Conservation (phyloP, 2,113 vertebrate genomes). For the Casuarius casuarius region DNA sequence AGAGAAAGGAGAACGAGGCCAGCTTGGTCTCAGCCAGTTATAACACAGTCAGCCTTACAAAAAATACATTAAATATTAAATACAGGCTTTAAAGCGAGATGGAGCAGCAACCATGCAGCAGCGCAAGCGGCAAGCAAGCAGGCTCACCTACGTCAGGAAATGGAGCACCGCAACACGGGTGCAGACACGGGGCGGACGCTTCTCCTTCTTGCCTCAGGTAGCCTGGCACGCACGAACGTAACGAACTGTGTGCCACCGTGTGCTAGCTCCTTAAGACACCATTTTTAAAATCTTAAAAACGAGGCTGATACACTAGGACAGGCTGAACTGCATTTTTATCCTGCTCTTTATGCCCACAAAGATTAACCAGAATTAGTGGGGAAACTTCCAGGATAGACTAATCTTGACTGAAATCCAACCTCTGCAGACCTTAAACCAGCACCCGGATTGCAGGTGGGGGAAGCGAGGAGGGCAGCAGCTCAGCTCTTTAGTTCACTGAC, state of each 20-base stretch:
- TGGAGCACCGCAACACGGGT: too few species aligned
- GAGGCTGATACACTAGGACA: neutral
- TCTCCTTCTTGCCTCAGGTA: neutral
- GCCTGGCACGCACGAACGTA: neutral
- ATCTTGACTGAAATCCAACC: neutral
- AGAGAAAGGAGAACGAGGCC: neutral
- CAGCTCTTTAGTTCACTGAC: neutral
- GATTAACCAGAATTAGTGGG: neutral
- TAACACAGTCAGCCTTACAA: neutral
- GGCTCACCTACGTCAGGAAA: fast-evolving
- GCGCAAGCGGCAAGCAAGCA: neutral
- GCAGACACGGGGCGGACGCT: neutral
- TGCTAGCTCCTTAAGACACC: neutral
- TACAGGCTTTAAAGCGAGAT: neutral
- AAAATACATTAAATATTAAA: too few species aligned
- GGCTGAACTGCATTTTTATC: neutral
- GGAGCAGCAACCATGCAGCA: neutral
- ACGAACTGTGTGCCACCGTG: too few species aligned
- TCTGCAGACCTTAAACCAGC: neutral
- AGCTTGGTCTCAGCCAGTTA: neutral
- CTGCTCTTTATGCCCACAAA: neutral
- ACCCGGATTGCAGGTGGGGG: neutral
- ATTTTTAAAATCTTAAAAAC: neutral
- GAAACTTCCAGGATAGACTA: neutral
- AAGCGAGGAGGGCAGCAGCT: neutral